Percentiles rank a stretch among this genome's conserved stretches.
These are phyloP conservation scores for Periophthalmus modestus DNA, from an alignment of 2,113 vertebrate species.

Conservation along the genomic window DNA sequence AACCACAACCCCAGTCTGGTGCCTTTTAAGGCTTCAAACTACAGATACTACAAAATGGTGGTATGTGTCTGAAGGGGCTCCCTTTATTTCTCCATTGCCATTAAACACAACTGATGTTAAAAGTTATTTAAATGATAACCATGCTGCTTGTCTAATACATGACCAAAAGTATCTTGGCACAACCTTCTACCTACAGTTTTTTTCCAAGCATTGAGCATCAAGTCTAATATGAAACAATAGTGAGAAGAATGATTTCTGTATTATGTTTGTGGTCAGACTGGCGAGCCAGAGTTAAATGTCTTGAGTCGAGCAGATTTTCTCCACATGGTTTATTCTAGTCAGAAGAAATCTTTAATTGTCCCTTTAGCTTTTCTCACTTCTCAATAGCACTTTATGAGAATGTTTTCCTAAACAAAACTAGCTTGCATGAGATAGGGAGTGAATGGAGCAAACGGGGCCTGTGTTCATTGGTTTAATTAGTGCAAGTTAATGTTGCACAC, in stretches of 20 bases:
- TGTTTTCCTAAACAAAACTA: conserved; percentile 59
- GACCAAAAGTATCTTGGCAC: conserved; percentile 26
- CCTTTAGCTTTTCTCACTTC: conserved; percentile 46
- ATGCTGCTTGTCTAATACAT: conserved; percentile 20
- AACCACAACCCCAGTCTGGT: conserved; percentile 27
- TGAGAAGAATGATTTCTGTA: conserved; percentile 25
- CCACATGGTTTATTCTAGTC: conserved; percentile 50
- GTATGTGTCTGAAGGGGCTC: conserved; percentile 9
- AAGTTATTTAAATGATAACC: conserved; percentile 39
- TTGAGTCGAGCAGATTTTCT: conserved; percentile 50
- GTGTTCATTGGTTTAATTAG: conserved; percentile 61
- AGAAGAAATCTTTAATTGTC: conserved; percentile 56
- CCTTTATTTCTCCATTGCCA: conserved; percentile 28
- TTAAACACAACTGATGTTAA: conserved; percentile 31
- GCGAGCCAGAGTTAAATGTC: conserved; percentile 37
- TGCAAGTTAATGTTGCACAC: conserved; percentile 21
- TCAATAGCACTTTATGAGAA: conserved; percentile 63
- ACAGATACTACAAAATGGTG: conserved; percentile 1
- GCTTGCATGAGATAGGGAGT: conserved; percentile 36
- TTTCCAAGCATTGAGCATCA: conserved; percentile 45
- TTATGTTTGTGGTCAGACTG: conserved; percentile 44
- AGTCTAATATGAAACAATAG: conserved; percentile 38
- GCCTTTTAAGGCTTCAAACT: conserved; percentile 58
- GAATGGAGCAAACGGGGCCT: conserved; percentile 22
- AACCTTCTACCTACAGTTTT: conserved; percentile 27